These are phyloP conservation scores for Tenthredo notha DNA, from an alignment of 2,888 invertebrate species.

Conservation along the genomic window DNA sequence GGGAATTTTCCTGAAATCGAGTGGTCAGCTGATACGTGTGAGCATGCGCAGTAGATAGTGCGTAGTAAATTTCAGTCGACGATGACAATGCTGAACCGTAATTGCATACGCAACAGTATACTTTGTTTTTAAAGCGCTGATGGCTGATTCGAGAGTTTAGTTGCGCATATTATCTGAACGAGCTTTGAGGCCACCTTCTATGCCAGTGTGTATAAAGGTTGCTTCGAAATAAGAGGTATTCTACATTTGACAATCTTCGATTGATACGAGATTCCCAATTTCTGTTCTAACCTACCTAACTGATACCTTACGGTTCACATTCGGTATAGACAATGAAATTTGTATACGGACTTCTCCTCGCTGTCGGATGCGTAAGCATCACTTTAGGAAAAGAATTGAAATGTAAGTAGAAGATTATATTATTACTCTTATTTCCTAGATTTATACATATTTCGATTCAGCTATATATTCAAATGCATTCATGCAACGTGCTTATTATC, in stretches of 20 bases:
- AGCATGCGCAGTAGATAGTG: constrained; percentile 59
- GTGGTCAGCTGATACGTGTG: constrained; percentile 64
- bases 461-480: neutral
- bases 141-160: constrained; percentile 57
- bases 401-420: constrained; percentile 82
- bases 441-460: constrained; percentile 1
- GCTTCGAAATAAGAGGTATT: constrained; percentile 62
- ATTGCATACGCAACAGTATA: constrained; percentile 55
- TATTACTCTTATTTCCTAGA: neutral
- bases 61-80: constrained; percentile 60
- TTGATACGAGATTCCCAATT: constrained; percentile 39
- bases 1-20: constrained; percentile 58
- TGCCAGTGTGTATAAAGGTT: constrained; percentile 96
- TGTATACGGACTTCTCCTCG: constrained; percentile 80
- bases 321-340: constrained; percentile 72
- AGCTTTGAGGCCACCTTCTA: constrained; percentile 86
- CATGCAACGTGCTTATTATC: neutral
- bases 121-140: constrained; percentile 60
- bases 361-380: constrained; percentile 78
- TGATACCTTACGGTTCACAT: neutral
- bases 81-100: constrained; percentile 50
- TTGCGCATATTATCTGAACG: constrained; percentile 56
- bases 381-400: constrained; percentile 80
- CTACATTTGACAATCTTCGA: constrained; percentile 40
- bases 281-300: constrained; percentile 9